These are phyloP conservation scores for Temnopleurus reevesii DNA, from an alignment of 53 echinoderm and acorn worm species.

Conservation along the genomic window DNA sequence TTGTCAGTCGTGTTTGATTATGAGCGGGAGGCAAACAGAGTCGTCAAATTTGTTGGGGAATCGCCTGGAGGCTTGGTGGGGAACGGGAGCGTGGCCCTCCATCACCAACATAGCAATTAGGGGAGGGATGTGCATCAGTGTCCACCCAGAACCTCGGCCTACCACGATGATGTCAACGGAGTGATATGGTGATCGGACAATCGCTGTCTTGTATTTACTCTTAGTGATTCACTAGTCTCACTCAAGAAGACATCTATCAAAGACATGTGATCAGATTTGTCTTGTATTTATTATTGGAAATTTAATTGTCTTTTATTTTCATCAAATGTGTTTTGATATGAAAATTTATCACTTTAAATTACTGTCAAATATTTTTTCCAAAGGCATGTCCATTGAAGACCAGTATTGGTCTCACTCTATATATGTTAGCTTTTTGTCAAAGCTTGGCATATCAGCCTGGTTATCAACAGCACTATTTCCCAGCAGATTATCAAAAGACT, in stretches of 20 bases:
- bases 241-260: not conserved
- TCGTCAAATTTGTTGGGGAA: slow-evolving; percentile 38
- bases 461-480: not conserved
- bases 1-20: slow-evolving; percentile 52
- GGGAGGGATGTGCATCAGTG: slow-evolving; percentile 37
- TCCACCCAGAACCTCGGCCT: not conserved
- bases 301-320: too few relatives aligned
- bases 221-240: not conserved
- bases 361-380: too few relatives aligned
- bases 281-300: too few relatives aligned
- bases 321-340: too few relatives aligned
- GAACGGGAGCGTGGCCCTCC: slow-evolving; percentile 46
- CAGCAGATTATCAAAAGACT: not conserved
- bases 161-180: not conserved
- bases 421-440: too few relatives aligned
- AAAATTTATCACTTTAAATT: too few relatives aligned
- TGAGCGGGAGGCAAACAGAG: slow-evolving; percentile 44
- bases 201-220: slow-evolving; percentile 39
- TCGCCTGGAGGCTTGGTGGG: slow-evolving; percentile 20
- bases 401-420: too few relatives aligned
- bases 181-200: slow-evolving; percentile 23
- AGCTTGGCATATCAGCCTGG: not conserved
- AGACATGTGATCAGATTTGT: too few relatives aligned
- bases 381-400: too few relatives aligned
- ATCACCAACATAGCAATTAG: slow-evolving; percentile 46